Evolutionary conservation across 2,113 vertebrate species (phyloP).

Genomic region (Poeciliopsis retropinna): DNA sequence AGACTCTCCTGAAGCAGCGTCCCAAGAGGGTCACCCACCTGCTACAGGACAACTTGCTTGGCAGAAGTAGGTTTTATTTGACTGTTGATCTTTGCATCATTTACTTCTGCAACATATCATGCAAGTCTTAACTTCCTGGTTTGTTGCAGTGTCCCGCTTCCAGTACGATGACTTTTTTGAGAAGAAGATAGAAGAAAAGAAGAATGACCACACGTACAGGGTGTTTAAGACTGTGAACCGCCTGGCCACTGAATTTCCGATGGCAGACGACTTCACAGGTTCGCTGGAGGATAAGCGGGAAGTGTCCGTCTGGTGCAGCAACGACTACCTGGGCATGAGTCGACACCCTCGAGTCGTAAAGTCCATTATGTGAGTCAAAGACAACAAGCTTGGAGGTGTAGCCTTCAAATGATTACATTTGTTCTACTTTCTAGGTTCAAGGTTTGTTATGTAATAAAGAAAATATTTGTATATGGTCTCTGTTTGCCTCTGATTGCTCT

Average conservation of each 20-base stretch:
- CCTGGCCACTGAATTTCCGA: conserved; percentile 88
- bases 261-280: conserved; percentile 90
- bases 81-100: neutral
- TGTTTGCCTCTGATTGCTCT: neutral
- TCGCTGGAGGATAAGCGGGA: conserved; percentile 85
- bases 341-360: conserved; percentile 90
- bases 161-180: conserved; percentile 95
- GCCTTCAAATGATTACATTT: neutral
- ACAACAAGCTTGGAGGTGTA: neutral
- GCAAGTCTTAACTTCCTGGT: conserved; percentile 18
- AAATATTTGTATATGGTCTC: neutral
- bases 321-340: conserved; percentile 98
- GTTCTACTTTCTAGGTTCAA: neutral
- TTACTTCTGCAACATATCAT: conserved; percentile 19
- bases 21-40: conserved; percentile 90
- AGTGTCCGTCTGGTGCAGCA: conserved; percentile 98
- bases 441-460: neutral
- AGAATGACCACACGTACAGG: conserved; percentile 92
- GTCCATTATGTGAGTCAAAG: conserved; percentile 88
- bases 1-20: conserved; percentile 87
- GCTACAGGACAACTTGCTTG: conserved; percentile 94
- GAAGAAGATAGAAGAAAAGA: conserved; percentile 96
- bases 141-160: conserved; percentile 85
- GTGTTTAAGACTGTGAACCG: conserved; percentile 98
- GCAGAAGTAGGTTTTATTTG: conserved; percentile 78